phyloP scores from a whole-genome alignment of 2,888 invertebrate genomes.

The Drosophila birchii region DNA sequence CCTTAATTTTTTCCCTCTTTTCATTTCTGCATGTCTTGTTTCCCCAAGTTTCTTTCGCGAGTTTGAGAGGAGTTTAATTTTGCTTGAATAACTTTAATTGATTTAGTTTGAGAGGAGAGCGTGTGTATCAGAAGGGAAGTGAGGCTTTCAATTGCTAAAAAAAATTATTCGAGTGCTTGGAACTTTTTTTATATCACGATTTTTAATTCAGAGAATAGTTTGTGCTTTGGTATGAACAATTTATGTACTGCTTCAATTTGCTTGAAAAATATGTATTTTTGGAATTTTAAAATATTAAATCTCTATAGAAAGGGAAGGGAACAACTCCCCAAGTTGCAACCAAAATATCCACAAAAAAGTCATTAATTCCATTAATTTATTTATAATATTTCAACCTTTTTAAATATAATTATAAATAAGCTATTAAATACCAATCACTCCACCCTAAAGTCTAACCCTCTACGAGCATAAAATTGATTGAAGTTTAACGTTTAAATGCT shows the following conservation, averaged over 20 bases:
- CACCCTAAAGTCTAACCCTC: neutral
- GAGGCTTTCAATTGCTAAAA: constrained; percentile 68
- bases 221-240: neutral
- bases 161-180: constrained; percentile 60
- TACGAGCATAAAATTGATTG: constrained; percentile 14
- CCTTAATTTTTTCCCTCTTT: constrained; percentile 56
- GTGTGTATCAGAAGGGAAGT: constrained; percentile 8
- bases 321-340: neutral
- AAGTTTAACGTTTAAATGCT: constrained; percentile 26
- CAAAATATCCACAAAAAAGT: too few relatives aligned
- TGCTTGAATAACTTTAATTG: constrained; percentile 78
- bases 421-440: neutral
- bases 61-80: constrained; percentile 54
- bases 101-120: constrained; percentile 63
- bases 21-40: constrained; percentile 43
- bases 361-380: too few relatives aligned
- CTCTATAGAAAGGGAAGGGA: neutral
- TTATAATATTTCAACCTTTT: neutral
- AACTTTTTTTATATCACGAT: neutral
- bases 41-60: constrained; percentile 25
- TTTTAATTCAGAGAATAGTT: neutral
- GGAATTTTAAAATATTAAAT: too few relatives aligned
- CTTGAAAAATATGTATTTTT: neutral
- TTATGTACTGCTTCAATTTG: too few relatives aligned
- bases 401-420: neutral